Evolutionary conservation across 2,797 vertebrate genomes (phyloP).

Genomic region (Acanthopagrus latus): DNA sequence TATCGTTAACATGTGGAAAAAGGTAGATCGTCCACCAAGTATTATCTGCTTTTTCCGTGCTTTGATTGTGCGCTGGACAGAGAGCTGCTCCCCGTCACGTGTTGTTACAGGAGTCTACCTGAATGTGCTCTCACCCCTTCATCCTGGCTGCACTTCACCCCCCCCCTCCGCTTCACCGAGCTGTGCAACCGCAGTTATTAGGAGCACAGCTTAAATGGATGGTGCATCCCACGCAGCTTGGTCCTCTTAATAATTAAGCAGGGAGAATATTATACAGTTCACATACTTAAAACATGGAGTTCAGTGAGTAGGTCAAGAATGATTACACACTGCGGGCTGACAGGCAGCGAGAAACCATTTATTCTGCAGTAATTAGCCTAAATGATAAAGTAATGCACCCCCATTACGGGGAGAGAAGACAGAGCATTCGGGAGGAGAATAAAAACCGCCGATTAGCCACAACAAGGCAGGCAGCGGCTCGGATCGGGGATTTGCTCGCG

Average conservation of each 20-base stretch:
- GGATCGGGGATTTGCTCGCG: constrained; percentile 30
- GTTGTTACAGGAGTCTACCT: not conserved
- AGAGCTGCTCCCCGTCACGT: not conserved
- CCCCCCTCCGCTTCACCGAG: constrained; percentile 2
- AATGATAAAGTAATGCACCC: constrained; percentile 90
- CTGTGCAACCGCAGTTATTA: constrained; percentile 67
- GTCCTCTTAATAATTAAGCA: constrained; percentile 90
- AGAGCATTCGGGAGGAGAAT: constrained; percentile 43
- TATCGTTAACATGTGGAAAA: constrained; percentile 6
- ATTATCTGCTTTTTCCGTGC: constrained; percentile 1
- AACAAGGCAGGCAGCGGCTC: constrained; percentile 32
- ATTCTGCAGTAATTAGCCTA: constrained; percentile 95
- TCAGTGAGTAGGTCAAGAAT: constrained; percentile 94
- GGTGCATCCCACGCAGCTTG: constrained; percentile 82
- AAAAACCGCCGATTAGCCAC: constrained; percentile 27
- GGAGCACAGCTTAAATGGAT: constrained; percentile 74
- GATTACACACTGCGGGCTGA: constrained; percentile 93
- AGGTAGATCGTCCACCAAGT: not conserved
- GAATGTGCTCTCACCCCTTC: constrained; percentile 16
- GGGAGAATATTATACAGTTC: constrained; percentile 90
- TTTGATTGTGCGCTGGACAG: not conserved
- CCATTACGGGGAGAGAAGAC: constrained; percentile 68
- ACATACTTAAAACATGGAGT: constrained; percentile 93
- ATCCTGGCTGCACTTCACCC: constrained; percentile 18
- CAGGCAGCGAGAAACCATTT: constrained; percentile 91